A percentile compares a stretch with the other conserved stretches of the same genome.
Conservation (phyloP, 2,113 vertebrate genomes). For the Hemiprocne comata region DNA sequence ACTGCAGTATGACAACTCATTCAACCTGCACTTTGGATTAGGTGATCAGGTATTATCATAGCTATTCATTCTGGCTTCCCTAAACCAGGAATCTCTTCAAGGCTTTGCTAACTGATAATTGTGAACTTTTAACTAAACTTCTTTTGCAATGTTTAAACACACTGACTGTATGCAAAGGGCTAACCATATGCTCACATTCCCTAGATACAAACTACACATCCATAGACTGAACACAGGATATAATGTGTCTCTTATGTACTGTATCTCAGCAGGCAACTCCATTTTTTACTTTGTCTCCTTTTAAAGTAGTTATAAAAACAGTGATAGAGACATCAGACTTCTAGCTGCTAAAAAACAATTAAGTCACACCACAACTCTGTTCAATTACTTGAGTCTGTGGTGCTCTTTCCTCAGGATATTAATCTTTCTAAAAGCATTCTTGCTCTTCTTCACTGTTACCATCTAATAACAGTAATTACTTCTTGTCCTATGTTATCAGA, state of each 20-base stretch:
- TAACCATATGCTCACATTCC: not conserved
- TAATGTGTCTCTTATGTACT: not conserved
- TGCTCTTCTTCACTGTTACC: slow-evolving; percentile 40
- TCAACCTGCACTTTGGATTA: not conserved
- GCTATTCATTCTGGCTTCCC: not conserved
- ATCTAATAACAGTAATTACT: slow-evolving; percentile 69
- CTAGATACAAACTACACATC: not conserved
- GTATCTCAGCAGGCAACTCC: not conserved
- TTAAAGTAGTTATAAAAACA: not conserved
- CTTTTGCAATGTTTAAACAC: not conserved
- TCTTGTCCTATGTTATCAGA: slow-evolving; percentile 62
- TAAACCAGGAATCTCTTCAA: not conserved
- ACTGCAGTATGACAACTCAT: not conserved
- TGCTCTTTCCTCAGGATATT: slow-evolving; percentile 53
- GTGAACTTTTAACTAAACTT: not conserved
- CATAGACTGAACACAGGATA: not conserved
- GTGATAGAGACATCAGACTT: not conserved
- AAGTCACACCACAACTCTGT: slow-evolving; percentile 10
- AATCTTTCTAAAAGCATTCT: slow-evolving; percentile 63
- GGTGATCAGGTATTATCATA: not conserved
- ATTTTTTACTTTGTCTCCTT: not conserved
- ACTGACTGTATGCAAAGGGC: not conserved
- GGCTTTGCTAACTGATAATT: not conserved
- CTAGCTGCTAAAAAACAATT: not conserved
- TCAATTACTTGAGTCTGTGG: slow-evolving; percentile 6